Evolutionary conservation across 2,113 vertebrate genomes (phyloP).

Genomic region (Meleagris gallopavo): DNA sequence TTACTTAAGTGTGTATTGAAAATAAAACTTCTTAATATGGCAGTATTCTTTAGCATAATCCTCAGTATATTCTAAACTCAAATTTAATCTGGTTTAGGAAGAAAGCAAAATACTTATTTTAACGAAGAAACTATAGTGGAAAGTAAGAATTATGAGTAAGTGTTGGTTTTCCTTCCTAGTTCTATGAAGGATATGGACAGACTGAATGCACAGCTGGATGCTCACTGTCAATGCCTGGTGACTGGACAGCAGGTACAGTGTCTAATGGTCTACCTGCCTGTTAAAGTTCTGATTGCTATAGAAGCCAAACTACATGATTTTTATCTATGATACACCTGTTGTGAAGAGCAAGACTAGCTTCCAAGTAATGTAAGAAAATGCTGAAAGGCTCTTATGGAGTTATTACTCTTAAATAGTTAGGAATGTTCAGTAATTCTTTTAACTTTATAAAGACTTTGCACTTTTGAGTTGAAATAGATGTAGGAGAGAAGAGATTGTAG

Average conservation of each 20-base stretch:
- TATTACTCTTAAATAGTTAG: background rate
- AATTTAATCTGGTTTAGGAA: background rate
- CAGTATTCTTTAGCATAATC: background rate
- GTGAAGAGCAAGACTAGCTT: background rate
- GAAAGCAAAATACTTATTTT: background rate
- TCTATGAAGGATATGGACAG: slow-evolving; percentile 99
- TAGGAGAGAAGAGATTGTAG: background rate
- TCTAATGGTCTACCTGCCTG: background rate
- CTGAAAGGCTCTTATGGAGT: background rate
- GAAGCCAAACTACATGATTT: background rate
- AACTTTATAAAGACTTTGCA: background rate
- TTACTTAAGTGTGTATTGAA: background rate
- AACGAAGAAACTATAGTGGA: background rate
- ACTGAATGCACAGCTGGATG: slow-evolving; percentile 96
- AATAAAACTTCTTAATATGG: background rate
- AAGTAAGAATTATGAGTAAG: background rate
- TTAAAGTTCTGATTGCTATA: background rate
- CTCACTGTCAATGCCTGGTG: slow-evolving; percentile 88
- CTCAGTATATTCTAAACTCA: background rate
- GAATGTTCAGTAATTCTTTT: background rate
- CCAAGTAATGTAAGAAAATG: background rate
- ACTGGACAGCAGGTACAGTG: slow-evolving; percentile 93
- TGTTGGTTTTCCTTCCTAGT: slow-evolving; percentile 76
- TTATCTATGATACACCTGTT: background rate
- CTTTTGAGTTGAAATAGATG: background rate